Base-by-base conservation (phyloP, 2,797 vertebrate species). In the Helostoma temminkii region DNA sequence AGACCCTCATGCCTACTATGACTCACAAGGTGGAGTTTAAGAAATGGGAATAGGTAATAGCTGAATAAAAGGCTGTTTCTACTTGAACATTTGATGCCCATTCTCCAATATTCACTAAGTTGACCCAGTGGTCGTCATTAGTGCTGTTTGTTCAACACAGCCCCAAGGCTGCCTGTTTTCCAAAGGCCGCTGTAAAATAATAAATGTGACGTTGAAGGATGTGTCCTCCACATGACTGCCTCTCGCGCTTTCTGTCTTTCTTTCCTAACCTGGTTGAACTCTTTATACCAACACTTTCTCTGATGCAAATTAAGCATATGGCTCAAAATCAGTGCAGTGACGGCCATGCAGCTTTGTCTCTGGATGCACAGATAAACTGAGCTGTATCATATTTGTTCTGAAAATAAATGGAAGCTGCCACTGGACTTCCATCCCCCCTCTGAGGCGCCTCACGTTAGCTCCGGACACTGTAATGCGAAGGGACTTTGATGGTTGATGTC, bases 401-500 rank as follows among this genome's bases (percentile, higher is more conserved):
- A 67, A 91, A 91, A 92, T 88, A 90, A 93, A 93, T 89, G 82
- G 76, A 88, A 81, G 85, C 81, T 81, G 78, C 74, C 70, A 55
- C 64, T 42, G 76, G 74, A 82, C 81, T 63, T 71, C 80, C 74
- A 76, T 53, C 80, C 74, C 76, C 82, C 82, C 59, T 56, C 63
- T n/a, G 80, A 90, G 92, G 93, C 91, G 91, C 93, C 93, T 90
- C 74, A 79, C 65, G 85, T 89, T 92, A 72, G 81, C 79, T 74
- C 72, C 56, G 70, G 84, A 88, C 79, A 45, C 66, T 57, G 81
- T 93, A 92, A 93, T 92, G 91, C 53, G 47, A 82, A 74, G 56
- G 82, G 93, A 92, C 94, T 93, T 94, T 94, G 93, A 94, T 93
- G 93, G 92, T 92, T 93, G 90, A 94, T 90, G 91, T 92, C 76